phyloP scores from a whole-genome alignment of 2,113 vertebrate species.

The Aphyosemion australe region DNA sequence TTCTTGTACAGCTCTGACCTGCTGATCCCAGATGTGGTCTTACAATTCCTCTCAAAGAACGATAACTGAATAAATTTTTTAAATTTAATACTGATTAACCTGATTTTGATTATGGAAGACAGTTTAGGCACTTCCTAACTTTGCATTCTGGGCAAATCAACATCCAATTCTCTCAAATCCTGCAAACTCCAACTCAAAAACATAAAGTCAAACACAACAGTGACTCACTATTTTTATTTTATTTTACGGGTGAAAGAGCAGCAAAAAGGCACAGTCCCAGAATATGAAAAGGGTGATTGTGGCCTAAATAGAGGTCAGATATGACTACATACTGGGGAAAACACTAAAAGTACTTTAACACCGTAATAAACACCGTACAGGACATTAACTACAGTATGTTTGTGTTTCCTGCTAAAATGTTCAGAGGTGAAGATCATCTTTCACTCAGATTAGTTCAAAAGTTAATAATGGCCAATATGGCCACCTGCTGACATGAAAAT shows the following conservation, averaged over 20 bases:
- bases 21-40: too few relatives aligned
- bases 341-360: not conserved
- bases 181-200: not conserved
- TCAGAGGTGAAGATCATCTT: too few relatives aligned
- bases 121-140: too few relatives aligned
- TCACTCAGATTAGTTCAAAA: not conserved
- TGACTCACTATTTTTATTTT: conserved; percentile 46
- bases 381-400: not conserved
- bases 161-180: not conserved
- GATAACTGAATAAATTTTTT: too few relatives aligned
- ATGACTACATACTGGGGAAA: not conserved
- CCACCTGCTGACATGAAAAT: not conserved
- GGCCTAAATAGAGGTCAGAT: too few relatives aligned
- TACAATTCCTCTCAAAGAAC: too few relatives aligned
- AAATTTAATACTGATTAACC: too few relatives aligned
- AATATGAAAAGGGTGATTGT: not conserved
- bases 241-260: conserved; percentile 47
- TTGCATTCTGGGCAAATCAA: too few relatives aligned
- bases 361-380: not conserved
- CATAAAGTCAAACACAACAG: not conserved
- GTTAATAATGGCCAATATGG: conserved; percentile 45
- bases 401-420: not conserved
- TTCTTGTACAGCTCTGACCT: too few relatives aligned
- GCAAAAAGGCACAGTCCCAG: conserved; percentile 54
- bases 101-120: too few relatives aligned